A percentile compares a stretch with the other conserved stretches of the same genome.
phyloP scores from a whole-genome alignment of 1,140 invertebrate species.

The Adoxophyes honmai region DNA sequence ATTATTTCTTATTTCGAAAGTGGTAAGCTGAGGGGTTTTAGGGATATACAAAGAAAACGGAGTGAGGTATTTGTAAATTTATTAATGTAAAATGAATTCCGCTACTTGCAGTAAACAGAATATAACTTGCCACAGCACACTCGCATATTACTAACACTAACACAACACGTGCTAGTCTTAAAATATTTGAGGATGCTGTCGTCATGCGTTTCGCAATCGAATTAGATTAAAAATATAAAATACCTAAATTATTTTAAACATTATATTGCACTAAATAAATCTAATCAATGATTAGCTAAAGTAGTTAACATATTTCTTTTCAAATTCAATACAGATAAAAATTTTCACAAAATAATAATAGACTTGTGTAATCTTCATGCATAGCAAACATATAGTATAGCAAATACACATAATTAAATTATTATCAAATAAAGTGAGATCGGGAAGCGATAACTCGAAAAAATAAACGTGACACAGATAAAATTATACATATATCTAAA shows the following conservation, averaged over 20 bases:
- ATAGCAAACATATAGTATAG: no score
- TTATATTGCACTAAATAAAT: slow-evolving; percentile 30
- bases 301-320: background rate
- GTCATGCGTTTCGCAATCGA: background rate
- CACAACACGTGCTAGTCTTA: background rate
- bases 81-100: slow-evolving; percentile 63
- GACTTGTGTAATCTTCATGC: no score
- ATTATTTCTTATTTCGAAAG: no score
- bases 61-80: slow-evolving; percentile 54
- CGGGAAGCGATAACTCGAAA: slow-evolving; percentile 1
- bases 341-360: no score
- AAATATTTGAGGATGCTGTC: background rate
- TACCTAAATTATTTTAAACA: slow-evolving; percentile 20
- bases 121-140: slow-evolving; percentile 44
- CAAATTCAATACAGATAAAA: no score
- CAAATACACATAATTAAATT: no score
- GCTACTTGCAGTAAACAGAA: slow-evolving; percentile 59
- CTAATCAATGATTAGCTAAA: slow-evolving; percentile 15
- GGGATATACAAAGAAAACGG: background rate
- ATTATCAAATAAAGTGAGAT: background rate
- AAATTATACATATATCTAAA: slow-evolving; percentile 10
- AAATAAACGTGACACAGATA: slow-evolving; percentile 19
- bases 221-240: slow-evolving; percentile 18
- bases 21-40: no score
- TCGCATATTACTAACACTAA: background rate